A percentile compares a stretch with the other conserved stretches of the same genome.
These are phyloP conservation scores for Callorhinus ursinus DNA, from an alignment of 2,113 vertebrate genomes.

Conservation along the genomic window DNA sequence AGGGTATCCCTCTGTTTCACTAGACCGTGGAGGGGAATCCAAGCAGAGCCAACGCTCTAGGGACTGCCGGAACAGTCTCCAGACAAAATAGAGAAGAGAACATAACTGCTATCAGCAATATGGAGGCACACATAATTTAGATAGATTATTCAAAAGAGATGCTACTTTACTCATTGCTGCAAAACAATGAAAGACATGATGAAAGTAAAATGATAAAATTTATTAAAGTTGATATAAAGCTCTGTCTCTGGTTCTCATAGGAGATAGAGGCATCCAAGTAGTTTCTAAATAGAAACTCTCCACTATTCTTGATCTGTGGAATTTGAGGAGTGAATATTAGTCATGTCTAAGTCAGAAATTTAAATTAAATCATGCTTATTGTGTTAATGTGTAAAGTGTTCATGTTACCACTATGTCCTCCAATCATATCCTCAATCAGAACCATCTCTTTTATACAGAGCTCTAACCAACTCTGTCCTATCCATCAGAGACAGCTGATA, in stretches of 20 bases:
- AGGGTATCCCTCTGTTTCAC: background rate
- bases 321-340: background rate
- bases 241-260: background rate
- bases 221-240: background rate
- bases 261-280: background rate
- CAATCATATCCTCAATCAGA: background rate
- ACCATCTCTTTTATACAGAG: background rate
- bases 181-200: conserved; percentile 10
- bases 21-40: background rate
- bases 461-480: background rate
- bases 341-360: background rate
- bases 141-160: background rate
- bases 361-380: background rate
- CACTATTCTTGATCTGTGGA: background rate
- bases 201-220: background rate
- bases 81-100: background rate
- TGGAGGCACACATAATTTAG: background rate
- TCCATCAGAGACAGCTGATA: background rate
- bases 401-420: background rate
- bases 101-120: background rate
- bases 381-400: background rate
- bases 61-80: background rate
- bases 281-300: conserved; percentile 5
- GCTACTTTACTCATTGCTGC: background rate
- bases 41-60: background rate